Conservation (phyloP, 1,140 invertebrate genomes). For the Lepidotrigona ventralis region DNA sequence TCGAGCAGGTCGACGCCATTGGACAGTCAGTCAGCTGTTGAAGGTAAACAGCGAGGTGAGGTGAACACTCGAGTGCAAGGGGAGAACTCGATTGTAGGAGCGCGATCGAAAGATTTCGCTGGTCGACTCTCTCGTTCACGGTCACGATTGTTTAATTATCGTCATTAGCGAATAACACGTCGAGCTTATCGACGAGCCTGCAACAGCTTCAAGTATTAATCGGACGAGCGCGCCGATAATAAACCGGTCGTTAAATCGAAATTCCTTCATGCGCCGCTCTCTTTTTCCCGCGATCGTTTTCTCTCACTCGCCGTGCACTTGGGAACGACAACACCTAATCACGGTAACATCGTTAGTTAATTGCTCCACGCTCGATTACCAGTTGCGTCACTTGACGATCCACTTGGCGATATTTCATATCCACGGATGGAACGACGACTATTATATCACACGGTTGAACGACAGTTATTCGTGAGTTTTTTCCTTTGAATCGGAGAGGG, state of each 20-base stretch:
- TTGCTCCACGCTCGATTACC: not conserved
- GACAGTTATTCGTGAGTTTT: not conserved
- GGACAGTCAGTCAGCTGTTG: not conserved
- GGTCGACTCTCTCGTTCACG: not conserved
- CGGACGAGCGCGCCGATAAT: not conserved
- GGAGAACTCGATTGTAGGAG: not conserved
- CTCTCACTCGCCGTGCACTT: slow-evolving; percentile 20
- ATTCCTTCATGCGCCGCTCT: not conserved
- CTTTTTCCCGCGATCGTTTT: not conserved
- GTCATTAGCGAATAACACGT: slow-evolving; percentile 16
- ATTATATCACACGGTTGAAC: not conserved
- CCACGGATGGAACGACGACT: not conserved
- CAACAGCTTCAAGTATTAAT: slow-evolving; percentile 8
- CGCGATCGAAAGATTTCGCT: not conserved
- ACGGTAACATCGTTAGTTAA: slow-evolving; percentile 25
- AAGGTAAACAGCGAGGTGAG: not conserved
- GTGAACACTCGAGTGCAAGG: not conserved
- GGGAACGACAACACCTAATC: slow-evolving; percentile 26
- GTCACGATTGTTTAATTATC: slow-evolving; percentile 29
- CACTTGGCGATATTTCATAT: not conserved
- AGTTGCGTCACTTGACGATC: slow-evolving; percentile 18
- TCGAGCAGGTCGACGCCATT: not conserved
- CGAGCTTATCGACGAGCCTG: slow-evolving; percentile 6
- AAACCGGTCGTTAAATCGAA: slow-evolving; percentile 11
- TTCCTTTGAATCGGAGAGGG: too few species aligned